Conservation (phyloP, 2,888 invertebrate species). For the Dicranocentrus wangi region DNA sequence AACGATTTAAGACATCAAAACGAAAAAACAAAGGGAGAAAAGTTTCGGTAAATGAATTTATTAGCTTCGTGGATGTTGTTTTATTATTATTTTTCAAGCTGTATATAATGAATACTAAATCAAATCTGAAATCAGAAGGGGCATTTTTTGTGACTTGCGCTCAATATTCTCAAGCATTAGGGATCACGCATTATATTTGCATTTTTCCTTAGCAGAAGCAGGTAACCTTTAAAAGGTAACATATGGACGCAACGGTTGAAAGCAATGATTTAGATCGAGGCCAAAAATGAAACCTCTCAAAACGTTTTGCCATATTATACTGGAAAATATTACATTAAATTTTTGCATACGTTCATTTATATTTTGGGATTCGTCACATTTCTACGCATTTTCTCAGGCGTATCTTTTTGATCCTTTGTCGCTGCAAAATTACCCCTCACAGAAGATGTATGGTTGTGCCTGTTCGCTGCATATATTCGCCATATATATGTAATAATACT, state of each 20-base stretch:
- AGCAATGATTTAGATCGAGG: slow-evolving; percentile 13
- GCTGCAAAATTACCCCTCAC: too few species aligned
- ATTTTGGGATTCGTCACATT: slow-evolving; percentile 45
- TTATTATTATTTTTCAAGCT: too few species aligned
- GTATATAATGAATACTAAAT: too few species aligned
- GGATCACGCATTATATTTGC: too few species aligned
- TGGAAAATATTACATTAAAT: slow-evolving; percentile 46
- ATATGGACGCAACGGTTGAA: not conserved
- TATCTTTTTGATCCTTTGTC: too few species aligned
- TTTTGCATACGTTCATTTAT: not conserved
- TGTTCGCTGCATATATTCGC: not conserved
- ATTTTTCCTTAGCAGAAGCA: not conserved
- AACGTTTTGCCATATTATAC: slow-evolving; percentile 29
- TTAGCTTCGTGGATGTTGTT: not conserved
- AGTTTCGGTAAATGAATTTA: slow-evolving; percentile 71
- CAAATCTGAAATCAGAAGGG: too few species aligned
- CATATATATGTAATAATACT: not conserved
- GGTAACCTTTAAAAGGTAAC: not conserved
- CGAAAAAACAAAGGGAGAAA: slow-evolving; percentile 73
- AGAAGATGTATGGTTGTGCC: too few species aligned
- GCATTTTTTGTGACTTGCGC: too few species aligned
- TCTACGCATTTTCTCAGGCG: slow-evolving; percentile 22
- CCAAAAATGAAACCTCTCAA: slow-evolving; percentile 35
- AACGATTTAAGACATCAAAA: slow-evolving; percentile 70
- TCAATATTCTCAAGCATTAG: too few species aligned